phyloP scores from a whole-genome alignment of 53 echinoderm and acorn worm genomes.

The Arbacia lixula region DNA sequence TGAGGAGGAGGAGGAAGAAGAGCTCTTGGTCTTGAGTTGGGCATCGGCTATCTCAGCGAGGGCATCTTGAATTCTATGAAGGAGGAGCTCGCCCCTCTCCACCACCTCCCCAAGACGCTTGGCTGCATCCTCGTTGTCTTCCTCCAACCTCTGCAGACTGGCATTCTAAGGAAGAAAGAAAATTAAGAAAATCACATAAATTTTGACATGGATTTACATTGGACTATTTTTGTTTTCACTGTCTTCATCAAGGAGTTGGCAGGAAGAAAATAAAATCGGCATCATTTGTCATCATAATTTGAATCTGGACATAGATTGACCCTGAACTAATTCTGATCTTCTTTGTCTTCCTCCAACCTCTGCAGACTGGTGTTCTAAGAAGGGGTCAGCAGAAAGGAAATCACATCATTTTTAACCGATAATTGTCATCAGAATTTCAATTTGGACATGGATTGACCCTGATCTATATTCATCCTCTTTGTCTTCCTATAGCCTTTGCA shows the following conservation, averaged over 20 bases:
- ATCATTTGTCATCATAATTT: background rate
- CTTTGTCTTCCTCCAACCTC: conserved; percentile 87
- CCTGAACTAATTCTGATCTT: too few species aligned
- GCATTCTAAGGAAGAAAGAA: conserved; percentile 73
- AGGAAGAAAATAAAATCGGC: too few species aligned
- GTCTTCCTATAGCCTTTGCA: too few species aligned
- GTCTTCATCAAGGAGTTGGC: too few species aligned
- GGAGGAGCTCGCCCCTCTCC: conserved; percentile 78
- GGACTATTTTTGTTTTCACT: too few species aligned
- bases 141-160: conserved; percentile 80
- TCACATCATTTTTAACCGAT: too few species aligned
- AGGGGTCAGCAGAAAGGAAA: background rate
- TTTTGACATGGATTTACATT: background rate
- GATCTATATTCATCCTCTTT: too few species aligned
- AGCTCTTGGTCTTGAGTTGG: conserved; percentile 91
- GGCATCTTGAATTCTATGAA: conserved; percentile 90
- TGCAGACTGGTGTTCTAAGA: conserved; percentile 88
- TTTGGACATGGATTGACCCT: background rate
- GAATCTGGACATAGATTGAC: too few species aligned
- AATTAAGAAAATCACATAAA: too few species aligned
- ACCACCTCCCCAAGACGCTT: conserved; percentile 82
- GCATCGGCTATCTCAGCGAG: conserved; percentile 95
- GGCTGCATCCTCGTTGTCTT: conserved; percentile 93
- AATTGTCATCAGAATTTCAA: too few species aligned
- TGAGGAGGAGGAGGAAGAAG: conserved; percentile 3